phyloP scores from a whole-genome alignment of 2,888 invertebrate genomes.

The Euclidia mi region DNA sequence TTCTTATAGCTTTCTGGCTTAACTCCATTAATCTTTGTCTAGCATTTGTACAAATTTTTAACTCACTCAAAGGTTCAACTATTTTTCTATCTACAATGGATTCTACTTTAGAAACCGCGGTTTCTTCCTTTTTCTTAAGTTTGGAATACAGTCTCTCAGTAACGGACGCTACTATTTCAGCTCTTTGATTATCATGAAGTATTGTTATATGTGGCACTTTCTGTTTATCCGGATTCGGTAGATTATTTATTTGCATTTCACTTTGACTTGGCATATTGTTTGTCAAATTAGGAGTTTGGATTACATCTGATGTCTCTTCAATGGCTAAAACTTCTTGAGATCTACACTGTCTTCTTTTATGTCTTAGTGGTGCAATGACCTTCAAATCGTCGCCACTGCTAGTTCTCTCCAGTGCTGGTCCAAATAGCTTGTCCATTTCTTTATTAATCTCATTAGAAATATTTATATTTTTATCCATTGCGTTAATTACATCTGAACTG shows the following conservation, averaged over 20 bases:
- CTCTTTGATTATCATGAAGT: constrained; percentile 87
- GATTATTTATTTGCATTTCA: constrained; percentile 60
- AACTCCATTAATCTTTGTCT: constrained; percentile 90
- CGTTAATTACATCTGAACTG: constrained; percentile 77
- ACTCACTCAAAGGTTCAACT: constrained; percentile 85
- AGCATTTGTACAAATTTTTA: constrained; percentile 90
- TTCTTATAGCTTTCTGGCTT: constrained; percentile 89
- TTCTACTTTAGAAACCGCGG: constrained; percentile 78
- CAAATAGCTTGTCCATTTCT: constrained; percentile 82
- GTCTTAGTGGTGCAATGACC: constrained; percentile 76
- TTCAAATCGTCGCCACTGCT: constrained; percentile 83
- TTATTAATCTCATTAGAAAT: constrained; percentile 77
- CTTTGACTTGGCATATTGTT: constrained; percentile 64
- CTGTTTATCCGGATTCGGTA: constrained; percentile 53
- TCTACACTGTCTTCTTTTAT: constrained; percentile 81
- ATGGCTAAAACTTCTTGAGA: constrained; percentile 84
- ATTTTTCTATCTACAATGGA: constrained; percentile 79
- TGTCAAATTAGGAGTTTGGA: constrained; percentile 46
- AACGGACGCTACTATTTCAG: constrained; percentile 93
- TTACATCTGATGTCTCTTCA: constrained; percentile 58
- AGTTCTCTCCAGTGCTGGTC: constrained; percentile 80
- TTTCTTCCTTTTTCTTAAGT: constrained; percentile 88
- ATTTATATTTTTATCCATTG: constrained; percentile 69
- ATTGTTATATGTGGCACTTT: constrained; percentile 72
- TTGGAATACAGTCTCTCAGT: constrained; percentile 92